Base-by-base conservation (phyloP, 2,888 invertebrate genomes). In the Ligdia adustata region DNA sequence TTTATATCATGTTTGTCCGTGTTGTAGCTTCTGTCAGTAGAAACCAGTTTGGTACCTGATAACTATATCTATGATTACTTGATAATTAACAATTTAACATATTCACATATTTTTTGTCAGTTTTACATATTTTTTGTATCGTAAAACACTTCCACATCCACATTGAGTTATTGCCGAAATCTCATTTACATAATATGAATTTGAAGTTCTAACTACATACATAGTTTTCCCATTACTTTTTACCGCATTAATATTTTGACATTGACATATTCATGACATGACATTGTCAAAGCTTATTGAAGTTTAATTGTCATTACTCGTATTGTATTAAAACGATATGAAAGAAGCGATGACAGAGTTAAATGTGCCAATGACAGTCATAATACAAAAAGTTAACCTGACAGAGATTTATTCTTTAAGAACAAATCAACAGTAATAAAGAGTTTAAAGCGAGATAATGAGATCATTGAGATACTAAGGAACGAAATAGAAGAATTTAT, bases 351-450 rank as follows among this genome's bases (percentile, higher is more conserved):
- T 45, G 57, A 53, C 57, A 53, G 49, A 33, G 28, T 49, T 52
- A 53, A 53, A 53, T 50, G 47, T 50, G 53, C 48, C 55, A 60
- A 53, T 46, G 57, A 37, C 42, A 33, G 40, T 48, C 48, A 51
- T 59, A 51, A 59, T 47, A 54, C 38, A 33, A 47, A 53, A 52
- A 49, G 57, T 60, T 55, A 52, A 42, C 37, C 7, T 27, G 60
- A 55, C 57, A 52, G 38, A 50, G 55, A 57, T 53, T 45, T 53
- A 57, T 52, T 46, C 12, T 38, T 37, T 47, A 55, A 60, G 60
- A 57, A 51, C 47, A 52, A 54, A 46, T 51, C 33, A 38, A 34
- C 15, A 6, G 34, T 38, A 44, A 22, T 7, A 50, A 52, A 44
- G 35, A 52, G 31, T 34, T 11, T 11, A 33, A 29, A 35, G 38